Base-by-base conservation (phyloP, 2,113 vertebrate genomes). In the Acinonyx jubatus region DNA sequence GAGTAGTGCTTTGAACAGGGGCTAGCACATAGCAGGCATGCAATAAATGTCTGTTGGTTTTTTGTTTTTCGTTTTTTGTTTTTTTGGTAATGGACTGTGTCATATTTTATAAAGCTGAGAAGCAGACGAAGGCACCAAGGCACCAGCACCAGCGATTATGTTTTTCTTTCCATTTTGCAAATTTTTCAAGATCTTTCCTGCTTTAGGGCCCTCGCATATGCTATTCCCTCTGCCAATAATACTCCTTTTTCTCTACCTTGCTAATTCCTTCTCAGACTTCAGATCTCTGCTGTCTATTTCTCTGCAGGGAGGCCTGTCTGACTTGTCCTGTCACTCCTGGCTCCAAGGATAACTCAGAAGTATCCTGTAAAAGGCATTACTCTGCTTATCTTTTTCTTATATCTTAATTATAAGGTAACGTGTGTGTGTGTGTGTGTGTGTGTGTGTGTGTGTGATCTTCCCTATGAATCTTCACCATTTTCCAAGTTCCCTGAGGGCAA, bases 141-240 rank as follows among this genome's bases (percentile, higher is more conserved):
- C 4, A 38, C 5, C 3, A 63, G 27, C 15, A 1, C 5, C 14
- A 23, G 7, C 36, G 6, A 65, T 21, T 15, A 48, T 3, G 0
- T 7, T 16, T 10, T 48, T 61, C 63, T 83, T 94, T 78, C 18
- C 27, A 41, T 78, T 97, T 81, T 85, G 7, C 7, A 73, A 94
- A 55, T 3, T 52, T 83, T n/a, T 23, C 25, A 55, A 61, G 23
- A 13, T 23, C 15, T 48, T 66, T 82, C 13, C 33, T 41, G 16
- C 2, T n/a, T 91, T 14, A 61, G 4, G 19, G 11, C 7, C 6
- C 7, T 89, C 33, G 11, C 1, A 27, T 31, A 55, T n/a, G 38
- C 7, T 45, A 1, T 52, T 92, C 5, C 87, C 7, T 90, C 29
- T 79, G 61, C 36, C 5, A 8, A 74, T 25, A 45, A 84, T 15